A percentile compares a stretch with the other conserved stretches of the same genome.
phyloP scores from a whole-genome alignment of 2,888 invertebrate species.

The Marasmarcha lunaedactyla region DNA sequence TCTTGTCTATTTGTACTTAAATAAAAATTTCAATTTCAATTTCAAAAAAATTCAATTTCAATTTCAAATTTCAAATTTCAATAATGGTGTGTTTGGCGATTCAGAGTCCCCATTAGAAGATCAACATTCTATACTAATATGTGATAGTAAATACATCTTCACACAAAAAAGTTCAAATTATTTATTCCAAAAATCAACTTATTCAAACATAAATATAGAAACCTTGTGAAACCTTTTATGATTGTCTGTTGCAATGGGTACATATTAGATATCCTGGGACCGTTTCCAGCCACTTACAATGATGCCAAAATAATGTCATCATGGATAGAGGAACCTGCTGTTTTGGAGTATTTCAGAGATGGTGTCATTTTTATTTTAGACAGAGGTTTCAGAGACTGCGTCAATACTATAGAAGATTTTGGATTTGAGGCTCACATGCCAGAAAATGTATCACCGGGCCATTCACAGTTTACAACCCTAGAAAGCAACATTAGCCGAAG shows the following conservation, averaged over 20 bases:
- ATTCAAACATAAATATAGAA: conserved; percentile 12
- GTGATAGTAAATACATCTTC: conserved; percentile 9
- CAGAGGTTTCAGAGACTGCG: conserved; percentile 9
- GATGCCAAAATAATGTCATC: neutral
- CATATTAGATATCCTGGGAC: neutral
- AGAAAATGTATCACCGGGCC: conserved; percentile 5
- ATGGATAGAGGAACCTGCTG: neutral
- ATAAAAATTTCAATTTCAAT: too few species aligned
- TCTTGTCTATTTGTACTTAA: too few species aligned
- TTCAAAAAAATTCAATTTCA: too few species aligned
- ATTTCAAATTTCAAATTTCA: too few species aligned
- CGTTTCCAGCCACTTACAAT: neutral
- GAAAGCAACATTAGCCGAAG: conserved; percentile 6
- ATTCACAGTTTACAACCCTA: conserved; percentile 8
- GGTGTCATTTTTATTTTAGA: conserved; percentile 8
- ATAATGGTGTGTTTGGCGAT: conserved; percentile 2
- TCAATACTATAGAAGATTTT: conserved; percentile 5
- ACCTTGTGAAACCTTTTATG: conserved; percentile 13
- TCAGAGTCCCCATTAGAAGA: too few species aligned
- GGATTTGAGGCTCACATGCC: conserved; percentile 10
- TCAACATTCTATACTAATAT: conserved; percentile 4
- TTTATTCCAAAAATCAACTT: conserved; percentile 11
- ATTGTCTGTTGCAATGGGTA: conserved; percentile 5
- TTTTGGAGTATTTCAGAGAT: neutral
- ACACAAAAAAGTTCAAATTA: conserved; percentile 12